Base-by-base conservation (phyloP, 64 coral and sea anemone species). In the Hydrozoanthus tunicans region DNA sequence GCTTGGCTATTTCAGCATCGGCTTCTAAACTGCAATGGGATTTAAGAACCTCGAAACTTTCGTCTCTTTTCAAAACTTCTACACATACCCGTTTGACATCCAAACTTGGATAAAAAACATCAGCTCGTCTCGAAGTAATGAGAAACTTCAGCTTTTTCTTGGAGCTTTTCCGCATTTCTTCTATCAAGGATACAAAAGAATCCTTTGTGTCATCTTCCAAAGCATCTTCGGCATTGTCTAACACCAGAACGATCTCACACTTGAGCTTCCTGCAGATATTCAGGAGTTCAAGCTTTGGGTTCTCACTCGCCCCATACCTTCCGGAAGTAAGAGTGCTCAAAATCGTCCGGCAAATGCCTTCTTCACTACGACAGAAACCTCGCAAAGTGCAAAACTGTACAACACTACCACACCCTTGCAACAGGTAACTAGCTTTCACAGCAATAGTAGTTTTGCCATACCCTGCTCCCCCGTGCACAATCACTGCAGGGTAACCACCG, bases 141-240 rank as follows among this genome's bases (percentile, higher is more conserved):
- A 93, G 24, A 17, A 86, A 86, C 53, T 78, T 86, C 17, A 93
- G 59, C 68, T 93, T 88, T 4, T 20, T 43, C 2, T 86, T 5
- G 51, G 91, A 88, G 52, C 64, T 70, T 58, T 6, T 88, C 58
- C 62, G 77, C 91, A 88, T 86, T 3, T 86, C 82, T 27, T 55
- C 58, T 73, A 93, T 24, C 54, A 93, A 86, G 73, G 64, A 5
- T 12, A 66, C 43, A 78, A 93, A 93, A 0, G 58, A 64, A 5
- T 93, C 51, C 14, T 12, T 79, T 23, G 13, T 59, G 57, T 58
- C 3, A 17, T 93, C 73, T 70, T 80, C 91, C 5, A 86, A 58
- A 1, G 74, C 73, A 93, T 93, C 91, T 88, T 93, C 91, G 11
- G 82, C 91, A 55, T 88, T 93, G 60, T 93, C 91, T 27, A 93